Evolutionary conservation across 2,797 vertebrate genomes (phyloP), one percentile per base, ranked within the genome.

Genomic region (Diplodus puntazzo): DNA sequence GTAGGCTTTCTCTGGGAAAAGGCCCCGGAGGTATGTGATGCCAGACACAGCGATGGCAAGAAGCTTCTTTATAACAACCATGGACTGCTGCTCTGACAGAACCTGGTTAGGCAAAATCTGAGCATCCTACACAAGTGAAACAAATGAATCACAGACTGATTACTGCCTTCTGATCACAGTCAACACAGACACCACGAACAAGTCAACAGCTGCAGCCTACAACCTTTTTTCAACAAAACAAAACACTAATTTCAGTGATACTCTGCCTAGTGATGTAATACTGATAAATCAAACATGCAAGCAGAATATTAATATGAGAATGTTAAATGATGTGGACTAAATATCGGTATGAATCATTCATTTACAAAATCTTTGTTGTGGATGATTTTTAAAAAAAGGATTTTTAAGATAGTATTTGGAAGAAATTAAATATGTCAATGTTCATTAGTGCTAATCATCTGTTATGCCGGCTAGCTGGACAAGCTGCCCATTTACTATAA

Each of bases 1-100:
- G 0, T 98, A 99, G 34, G 97, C 97, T 82, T 95, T 96, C 91
- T 97, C 97, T 0, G 98, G 97, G 84, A 99, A 99, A 49, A 99
- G 94, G 0, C 98, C 98, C 57, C 98, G 94, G 42, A 99, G 95
- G 89, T 99, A 99, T 0, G 97, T 98, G 75, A 99, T 96, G 69
- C 96, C 97, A 11, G 97, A 99, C 20, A 99, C 85, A 0, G 96
- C 97, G 71, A 96, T 94, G 46, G 97, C 97, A 91, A 99, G 89
- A 46, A 99, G 96, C 79, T 92, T 97, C 90, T 98, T 98, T 75
- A 99, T 94, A 83, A 98, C 92, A 39, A 94, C 74, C 81, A 97
- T 2, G 0, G 97, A 99, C 87, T 99, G 95, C 71, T 95, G 94
- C 90, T 97, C 94, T 0, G 95, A 94, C 42, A 80, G 27, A 21